phyloP scores from a whole-genome alignment of 37 sponge, comb jelly and placozoan genomes.

The Cladorhizidae sp. region DNA sequence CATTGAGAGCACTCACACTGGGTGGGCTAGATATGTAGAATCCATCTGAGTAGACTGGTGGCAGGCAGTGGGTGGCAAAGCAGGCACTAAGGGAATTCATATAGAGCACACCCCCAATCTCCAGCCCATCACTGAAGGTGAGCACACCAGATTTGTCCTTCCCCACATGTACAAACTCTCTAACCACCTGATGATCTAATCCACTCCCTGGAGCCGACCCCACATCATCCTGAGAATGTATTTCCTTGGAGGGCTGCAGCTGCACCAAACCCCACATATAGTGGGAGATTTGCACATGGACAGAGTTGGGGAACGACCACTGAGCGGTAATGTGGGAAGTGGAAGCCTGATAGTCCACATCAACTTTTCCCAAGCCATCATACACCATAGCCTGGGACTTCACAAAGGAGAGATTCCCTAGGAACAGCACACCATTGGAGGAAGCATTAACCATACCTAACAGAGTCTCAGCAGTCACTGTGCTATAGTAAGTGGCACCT shows the following conservation, averaged over 20 bases:
- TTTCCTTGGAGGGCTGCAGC: no score
- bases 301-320: slow-evolving; percentile 53
- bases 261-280: slow-evolving; percentile 61
- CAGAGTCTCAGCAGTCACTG: slow-evolving; percentile 36
- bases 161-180: slow-evolving; percentile 31
- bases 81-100: slow-evolving; percentile 45
- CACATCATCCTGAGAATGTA: background rate
- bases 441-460: slow-evolving; percentile 9
- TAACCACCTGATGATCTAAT: background rate
- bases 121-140: background rate
- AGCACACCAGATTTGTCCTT: background rate
- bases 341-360: slow-evolving; percentile 59
- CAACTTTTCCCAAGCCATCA: slow-evolving; percentile 24
- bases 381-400: slow-evolving; percentile 20
- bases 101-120: slow-evolving; percentile 4
- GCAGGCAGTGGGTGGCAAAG: slow-evolving; percentile 39
- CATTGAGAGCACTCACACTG: slow-evolving; percentile 2
- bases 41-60: slow-evolving; percentile 58
- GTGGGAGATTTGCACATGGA: slow-evolving; percentile 47
- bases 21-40: slow-evolving; percentile 49
- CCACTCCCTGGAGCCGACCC: background rate
- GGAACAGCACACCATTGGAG: slow-evolving; percentile 66
- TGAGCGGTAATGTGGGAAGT: slow-evolving; percentile 19
- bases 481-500: slow-evolving; percentile 46
- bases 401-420: background rate